phyloP scores from a whole-genome alignment of 2,113 vertebrate genomes.

The Zosterops lateralis region DNA sequence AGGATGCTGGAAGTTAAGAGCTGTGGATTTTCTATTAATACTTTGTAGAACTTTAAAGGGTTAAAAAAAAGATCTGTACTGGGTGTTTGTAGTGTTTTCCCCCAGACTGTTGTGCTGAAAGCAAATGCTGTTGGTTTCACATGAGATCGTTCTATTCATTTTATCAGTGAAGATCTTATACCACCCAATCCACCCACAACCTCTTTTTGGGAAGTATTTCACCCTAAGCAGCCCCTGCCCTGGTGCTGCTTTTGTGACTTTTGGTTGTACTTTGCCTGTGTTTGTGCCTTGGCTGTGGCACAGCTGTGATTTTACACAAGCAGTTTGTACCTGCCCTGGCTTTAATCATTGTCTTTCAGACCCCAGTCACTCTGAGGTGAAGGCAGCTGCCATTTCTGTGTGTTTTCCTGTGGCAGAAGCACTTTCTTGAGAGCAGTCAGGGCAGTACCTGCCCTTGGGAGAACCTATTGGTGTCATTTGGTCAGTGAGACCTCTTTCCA shows the following conservation, averaged over 20 bases:
- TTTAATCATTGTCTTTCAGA: not conserved
- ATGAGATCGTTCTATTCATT: not conserved
- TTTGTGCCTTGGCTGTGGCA: not conserved
- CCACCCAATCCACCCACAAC: not conserved
- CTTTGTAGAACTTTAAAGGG: not conserved
- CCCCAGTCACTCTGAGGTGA: not conserved
- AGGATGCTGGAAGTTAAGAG: not conserved
- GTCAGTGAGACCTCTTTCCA: not conserved
- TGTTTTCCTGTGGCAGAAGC: not conserved
- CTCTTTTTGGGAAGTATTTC: not conserved
- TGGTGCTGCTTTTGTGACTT: not conserved
- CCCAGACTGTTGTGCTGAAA: not conserved
- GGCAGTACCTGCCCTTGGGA: not conserved
- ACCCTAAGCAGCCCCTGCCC: not conserved
- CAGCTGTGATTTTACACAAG: not conserved
- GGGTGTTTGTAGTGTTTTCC: not conserved
- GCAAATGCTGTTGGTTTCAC: not conserved
- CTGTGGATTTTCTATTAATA: not conserved
- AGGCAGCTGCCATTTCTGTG: rapidly evolving
- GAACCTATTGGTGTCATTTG: not conserved
- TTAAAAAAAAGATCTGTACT: not conserved
- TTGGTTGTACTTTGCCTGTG: not conserved
- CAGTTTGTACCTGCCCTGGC: not conserved
- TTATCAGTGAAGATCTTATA: not conserved
- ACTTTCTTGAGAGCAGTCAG: not conserved